Evolutionary conservation across 2,113 vertebrate species (phyloP).

Genomic region (Amblyopsis rosae): DNA sequence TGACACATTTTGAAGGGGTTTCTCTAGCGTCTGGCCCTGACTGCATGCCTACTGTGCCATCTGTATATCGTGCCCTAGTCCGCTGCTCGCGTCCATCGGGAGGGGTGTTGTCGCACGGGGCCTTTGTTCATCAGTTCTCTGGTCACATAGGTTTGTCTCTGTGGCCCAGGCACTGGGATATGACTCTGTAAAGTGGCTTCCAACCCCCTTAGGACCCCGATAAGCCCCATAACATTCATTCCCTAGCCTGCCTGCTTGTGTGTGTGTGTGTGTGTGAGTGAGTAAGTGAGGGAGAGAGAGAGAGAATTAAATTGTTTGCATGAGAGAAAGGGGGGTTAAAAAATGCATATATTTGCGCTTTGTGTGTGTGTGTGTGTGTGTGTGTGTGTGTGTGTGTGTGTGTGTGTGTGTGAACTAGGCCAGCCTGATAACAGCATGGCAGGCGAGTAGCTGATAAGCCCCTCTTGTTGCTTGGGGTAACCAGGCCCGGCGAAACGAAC

Average conservation of each 20-base stretch:
- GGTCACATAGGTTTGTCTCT: slow-evolving; percentile 65
- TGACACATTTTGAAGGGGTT: not conserved
- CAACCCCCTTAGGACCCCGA: slow-evolving; percentile 67
- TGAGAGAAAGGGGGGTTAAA: not conserved
- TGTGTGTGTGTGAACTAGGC: slow-evolving; percentile 60
- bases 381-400: not conserved
- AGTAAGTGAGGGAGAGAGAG: slow-evolving; percentile 17
- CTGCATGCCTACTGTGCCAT: slow-evolving; percentile 17
- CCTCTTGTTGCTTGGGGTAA: slow-evolving; percentile 65
- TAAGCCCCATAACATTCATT: slow-evolving; percentile 70
- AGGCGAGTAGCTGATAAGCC: slow-evolving; percentile 64
- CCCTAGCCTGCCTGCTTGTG: slow-evolving; percentile 22
- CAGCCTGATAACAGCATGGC: slow-evolving; percentile 68
- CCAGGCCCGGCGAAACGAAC: slow-evolving; percentile 55
- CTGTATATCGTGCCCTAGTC: slow-evolving; percentile 36
- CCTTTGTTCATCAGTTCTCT: slow-evolving; percentile 58
- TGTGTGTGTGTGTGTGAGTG: slow-evolving; percentile 30
- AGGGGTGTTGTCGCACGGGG: slow-evolving; percentile 32
- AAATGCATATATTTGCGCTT: not conserved
- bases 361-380: not conserved
- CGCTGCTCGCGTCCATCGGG: slow-evolving; percentile 17
- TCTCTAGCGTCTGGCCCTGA: slow-evolving; percentile 6
- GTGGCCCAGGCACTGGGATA: slow-evolving; percentile 59
- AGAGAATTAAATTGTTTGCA: not conserved
- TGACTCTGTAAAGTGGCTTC: slow-evolving; percentile 69